phyloP scores from a whole-genome alignment of 2,797 vertebrate species.

The Xerus rutilus region DNA sequence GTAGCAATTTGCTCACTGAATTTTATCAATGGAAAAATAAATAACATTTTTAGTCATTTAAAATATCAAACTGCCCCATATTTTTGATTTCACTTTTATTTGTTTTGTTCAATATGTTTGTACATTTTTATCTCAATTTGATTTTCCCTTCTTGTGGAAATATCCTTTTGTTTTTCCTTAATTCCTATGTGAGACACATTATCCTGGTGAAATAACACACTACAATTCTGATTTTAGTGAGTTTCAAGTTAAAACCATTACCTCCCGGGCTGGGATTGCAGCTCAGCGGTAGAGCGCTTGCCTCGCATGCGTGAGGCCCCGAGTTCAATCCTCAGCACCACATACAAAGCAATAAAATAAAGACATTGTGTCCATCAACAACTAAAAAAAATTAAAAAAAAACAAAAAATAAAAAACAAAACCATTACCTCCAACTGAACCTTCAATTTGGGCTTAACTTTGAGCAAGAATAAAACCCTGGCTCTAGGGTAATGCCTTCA shows the following conservation, averaged over 20 bases:
- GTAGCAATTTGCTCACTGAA: not conserved
- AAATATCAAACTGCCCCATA: not conserved
- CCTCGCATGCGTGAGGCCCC: too few relatives aligned
- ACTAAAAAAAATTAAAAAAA: too few relatives aligned
- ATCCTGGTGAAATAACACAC: not conserved
- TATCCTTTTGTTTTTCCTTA: not conserved
- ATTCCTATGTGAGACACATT: not conserved
- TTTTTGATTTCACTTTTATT: not conserved
- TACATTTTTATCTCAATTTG: not conserved
- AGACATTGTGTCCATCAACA: too few relatives aligned
- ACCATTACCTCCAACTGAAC: not conserved
- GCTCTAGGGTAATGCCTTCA: not conserved
- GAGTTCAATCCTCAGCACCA: too few relatives aligned
- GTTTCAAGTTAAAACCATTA: not conserved
- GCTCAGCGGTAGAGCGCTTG: too few relatives aligned
- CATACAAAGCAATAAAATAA: too few relatives aligned
- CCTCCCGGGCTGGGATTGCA: too few relatives aligned
- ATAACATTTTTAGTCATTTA: not conserved
- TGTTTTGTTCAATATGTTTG: not conserved
- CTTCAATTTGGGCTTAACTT: not conserved
- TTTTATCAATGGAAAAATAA: not conserved
- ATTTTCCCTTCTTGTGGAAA: not conserved
- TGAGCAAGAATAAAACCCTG: not conserved
- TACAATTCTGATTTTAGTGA: not conserved
- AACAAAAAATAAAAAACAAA: too few relatives aligned